Percentiles rank a stretch among this genome's conserved stretches.
phyloP scores from a whole-genome alignment of 2,797 vertebrate genomes.

The Notolepis coatsorum region DNA sequence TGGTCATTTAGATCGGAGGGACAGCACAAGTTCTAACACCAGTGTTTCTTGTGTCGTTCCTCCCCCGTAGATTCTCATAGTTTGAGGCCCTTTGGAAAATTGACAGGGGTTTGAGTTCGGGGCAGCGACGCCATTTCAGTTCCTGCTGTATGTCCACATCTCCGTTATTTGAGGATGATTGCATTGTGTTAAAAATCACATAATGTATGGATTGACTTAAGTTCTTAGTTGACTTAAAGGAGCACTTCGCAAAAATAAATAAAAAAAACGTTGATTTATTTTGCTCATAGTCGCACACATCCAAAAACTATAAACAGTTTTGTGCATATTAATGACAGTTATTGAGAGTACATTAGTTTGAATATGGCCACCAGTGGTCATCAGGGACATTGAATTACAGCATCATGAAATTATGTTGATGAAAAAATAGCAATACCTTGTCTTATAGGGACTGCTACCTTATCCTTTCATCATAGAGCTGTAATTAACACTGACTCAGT shows the following conservation, averaged over 20 bases:
- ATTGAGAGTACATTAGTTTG: too few species aligned
- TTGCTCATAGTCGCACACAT: too few species aligned
- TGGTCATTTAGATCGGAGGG: slow-evolving; percentile 78
- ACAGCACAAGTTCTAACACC: slow-evolving; percentile 50
- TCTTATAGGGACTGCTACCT: too few species aligned
- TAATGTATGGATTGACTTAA: slow-evolving; percentile 40
- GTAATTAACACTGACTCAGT: too few species aligned
- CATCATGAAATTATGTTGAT: too few species aligned
- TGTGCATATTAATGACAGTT: too few species aligned
- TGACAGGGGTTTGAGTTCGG: slow-evolving; percentile 67
- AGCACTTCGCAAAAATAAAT: slow-evolving; percentile 3
- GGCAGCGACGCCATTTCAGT: slow-evolving; percentile 64
- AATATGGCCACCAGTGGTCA: too few species aligned
- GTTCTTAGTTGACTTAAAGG: slow-evolving; percentile 38
- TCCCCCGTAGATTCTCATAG: slow-evolving; percentile 82
- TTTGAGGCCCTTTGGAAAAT: slow-evolving; percentile 72
- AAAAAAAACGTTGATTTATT: slow-evolving; percentile 29
- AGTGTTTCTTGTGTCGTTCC: slow-evolving; percentile 57
- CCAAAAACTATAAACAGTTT: too few species aligned
- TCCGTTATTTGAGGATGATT: slow-evolving; percentile 31
- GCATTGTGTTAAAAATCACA: slow-evolving; percentile 35
- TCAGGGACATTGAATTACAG: too few species aligned
- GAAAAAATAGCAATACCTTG: too few species aligned
- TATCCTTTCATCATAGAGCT: too few species aligned
- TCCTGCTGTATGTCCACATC: slow-evolving; percentile 46